Conservation (phyloP, 2,797 vertebrate species). For the Gadopsis bispinosus region DNA sequence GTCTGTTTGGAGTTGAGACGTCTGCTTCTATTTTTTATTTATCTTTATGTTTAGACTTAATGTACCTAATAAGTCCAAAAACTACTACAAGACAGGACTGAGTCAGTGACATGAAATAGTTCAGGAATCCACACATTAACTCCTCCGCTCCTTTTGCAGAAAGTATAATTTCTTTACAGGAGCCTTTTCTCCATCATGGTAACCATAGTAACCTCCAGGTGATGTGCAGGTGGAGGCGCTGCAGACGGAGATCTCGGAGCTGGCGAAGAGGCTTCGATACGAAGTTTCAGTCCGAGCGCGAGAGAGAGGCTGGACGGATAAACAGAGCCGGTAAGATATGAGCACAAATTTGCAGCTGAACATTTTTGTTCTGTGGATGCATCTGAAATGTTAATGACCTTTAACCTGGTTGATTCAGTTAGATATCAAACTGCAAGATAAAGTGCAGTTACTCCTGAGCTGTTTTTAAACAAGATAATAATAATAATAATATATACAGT, state of each 20-base stretch:
- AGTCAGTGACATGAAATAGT: background rate
- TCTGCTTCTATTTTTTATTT: too few species aligned
- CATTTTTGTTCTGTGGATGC: background rate
- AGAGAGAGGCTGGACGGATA: constrained; percentile 91
- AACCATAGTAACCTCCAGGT: constrained; percentile 58
- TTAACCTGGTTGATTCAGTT: too few species aligned
- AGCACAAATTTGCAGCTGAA: background rate
- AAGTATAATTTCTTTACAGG: too few species aligned
- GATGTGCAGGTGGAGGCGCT: constrained; percentile 90
- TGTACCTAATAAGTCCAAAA: too few species aligned
- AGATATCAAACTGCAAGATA: too few species aligned
- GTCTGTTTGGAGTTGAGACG: too few species aligned
- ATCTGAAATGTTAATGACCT: background rate
- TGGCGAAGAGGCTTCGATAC: constrained; percentile 86
- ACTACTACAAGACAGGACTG: too few species aligned
- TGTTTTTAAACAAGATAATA: too few species aligned
- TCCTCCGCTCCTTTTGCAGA: too few species aligned
- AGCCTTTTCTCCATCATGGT: background rate
- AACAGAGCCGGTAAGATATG: constrained; percentile 85
- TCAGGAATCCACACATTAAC: background rate
- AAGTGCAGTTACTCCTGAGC: too few species aligned
- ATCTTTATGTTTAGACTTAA: too few species aligned
- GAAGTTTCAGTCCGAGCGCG: constrained; percentile 88
- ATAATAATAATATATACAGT: too few species aligned
- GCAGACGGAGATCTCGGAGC: constrained; percentile 89